Evolutionary conservation across 1,140 invertebrate genomes (phyloP).

Genomic region (Riptortus pedestris): DNA sequence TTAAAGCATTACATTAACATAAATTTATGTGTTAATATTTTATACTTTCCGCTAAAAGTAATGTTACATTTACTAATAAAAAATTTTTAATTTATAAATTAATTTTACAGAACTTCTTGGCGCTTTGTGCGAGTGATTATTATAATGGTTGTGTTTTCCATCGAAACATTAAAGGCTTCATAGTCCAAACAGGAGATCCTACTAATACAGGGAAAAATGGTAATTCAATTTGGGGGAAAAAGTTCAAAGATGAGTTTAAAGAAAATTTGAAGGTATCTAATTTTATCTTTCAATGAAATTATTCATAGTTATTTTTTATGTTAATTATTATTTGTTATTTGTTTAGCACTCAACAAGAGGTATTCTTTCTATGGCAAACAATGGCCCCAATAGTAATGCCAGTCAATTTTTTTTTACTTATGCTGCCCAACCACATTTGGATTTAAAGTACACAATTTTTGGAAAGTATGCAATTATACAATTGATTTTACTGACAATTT

Average conservation of each 20-base stretch:
- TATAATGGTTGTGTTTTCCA: constrained; percentile 91
- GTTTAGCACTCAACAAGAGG: constrained; percentile 64
- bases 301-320: background rate
- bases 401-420: constrained; percentile 97
- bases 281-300: background rate
- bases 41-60: no score
- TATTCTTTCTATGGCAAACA: constrained; percentile 96
- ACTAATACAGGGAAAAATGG: constrained; percentile 91
- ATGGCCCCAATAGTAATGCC: constrained; percentile 95
- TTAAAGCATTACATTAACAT: background rate
- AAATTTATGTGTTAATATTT: background rate
- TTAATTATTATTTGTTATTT: background rate
- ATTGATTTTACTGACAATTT: no score
- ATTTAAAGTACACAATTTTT: constrained; percentile 94
- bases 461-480: constrained; percentile 60
- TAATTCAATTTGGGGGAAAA: constrained; percentile 78
- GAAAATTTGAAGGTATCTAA: constrained; percentile 73
- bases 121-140: constrained; percentile 89
- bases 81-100: no score
- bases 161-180: constrained; percentile 97
- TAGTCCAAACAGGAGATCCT: constrained; percentile 94
- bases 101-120: constrained; percentile 87
- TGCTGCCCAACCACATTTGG: constrained; percentile 84
- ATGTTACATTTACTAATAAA: no score
- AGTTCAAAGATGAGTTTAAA: constrained; percentile 94